Evolutionary conservation across 2,888 invertebrate species (phyloP).

Genomic region (Taenaris catops): DNA sequence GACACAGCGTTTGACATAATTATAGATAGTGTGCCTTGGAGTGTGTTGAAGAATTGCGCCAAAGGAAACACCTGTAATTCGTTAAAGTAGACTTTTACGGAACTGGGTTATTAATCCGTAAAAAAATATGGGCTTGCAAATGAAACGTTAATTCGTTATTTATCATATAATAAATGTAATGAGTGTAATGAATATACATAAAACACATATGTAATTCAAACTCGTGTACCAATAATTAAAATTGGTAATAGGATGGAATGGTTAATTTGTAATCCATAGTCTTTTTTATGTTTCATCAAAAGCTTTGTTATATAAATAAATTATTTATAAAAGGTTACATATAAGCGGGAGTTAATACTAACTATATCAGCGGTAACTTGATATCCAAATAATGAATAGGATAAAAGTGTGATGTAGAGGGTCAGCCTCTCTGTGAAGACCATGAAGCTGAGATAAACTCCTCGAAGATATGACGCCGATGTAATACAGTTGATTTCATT

Average conservation of each 20-base stretch:
- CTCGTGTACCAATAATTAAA: too few relatives aligned
- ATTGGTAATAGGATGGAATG: too few relatives aligned
- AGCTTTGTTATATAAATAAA: too few relatives aligned
- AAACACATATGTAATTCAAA: too few relatives aligned
- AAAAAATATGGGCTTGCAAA: too few relatives aligned
- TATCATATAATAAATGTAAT: too few relatives aligned
- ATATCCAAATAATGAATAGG: slow-evolving; percentile 86
- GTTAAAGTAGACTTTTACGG: slow-evolving; percentile 10
- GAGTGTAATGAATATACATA: too few relatives aligned
- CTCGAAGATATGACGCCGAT: slow-evolving; percentile 83
- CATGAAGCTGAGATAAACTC: slow-evolving; percentile 84
- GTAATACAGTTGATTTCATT: slow-evolving; percentile 82
- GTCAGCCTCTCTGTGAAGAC: slow-evolving; percentile 93
- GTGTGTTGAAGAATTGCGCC: slow-evolving; percentile 82
- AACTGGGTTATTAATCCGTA: too few relatives aligned
- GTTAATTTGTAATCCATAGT: too few relatives aligned
- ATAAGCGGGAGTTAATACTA: slow-evolving; percentile 31
- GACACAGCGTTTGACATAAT: slow-evolving; percentile 81
- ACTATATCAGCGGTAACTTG: slow-evolving; percentile 77
- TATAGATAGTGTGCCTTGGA: slow-evolving; percentile 81
- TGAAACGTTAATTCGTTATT: too few relatives aligned
- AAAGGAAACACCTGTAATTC: slow-evolving; percentile 77
- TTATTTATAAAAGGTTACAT: too few relatives aligned
- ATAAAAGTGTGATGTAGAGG: slow-evolving; percentile 88
- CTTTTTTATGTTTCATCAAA: too few relatives aligned